Percentiles rank a stretch among this genome's conserved stretches.
Conservation (phyloP, 2,888 invertebrate genomes). For the Notodonta ziczac region DNA sequence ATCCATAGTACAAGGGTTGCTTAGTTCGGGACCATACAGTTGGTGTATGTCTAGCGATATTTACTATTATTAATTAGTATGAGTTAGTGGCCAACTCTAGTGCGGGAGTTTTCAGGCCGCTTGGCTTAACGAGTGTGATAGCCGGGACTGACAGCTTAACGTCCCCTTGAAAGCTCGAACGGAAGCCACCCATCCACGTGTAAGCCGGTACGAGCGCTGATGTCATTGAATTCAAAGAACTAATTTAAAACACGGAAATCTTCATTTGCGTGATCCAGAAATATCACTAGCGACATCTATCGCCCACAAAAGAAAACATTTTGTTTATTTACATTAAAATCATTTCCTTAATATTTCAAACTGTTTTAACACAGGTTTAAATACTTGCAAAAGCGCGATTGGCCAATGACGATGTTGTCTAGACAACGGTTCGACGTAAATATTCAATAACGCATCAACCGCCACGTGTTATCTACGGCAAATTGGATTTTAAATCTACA, state of each 20-base stretch:
- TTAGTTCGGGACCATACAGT: too few species aligned
- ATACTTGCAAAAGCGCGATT: background rate
- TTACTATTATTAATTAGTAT: too few species aligned
- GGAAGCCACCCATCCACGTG: too few species aligned
- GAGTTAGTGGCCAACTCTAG: too few species aligned
- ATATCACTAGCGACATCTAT: background rate
- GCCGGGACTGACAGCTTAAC: too few species aligned
- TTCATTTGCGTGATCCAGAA: background rate
- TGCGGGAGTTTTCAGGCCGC: too few species aligned
- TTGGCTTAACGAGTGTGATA: too few species aligned
- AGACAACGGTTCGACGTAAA: background rate
- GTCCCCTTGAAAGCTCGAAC: too few species aligned
- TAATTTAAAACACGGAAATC: background rate
- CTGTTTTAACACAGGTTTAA: background rate
- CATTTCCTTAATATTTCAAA: background rate
- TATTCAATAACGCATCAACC: background rate
- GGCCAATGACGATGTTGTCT: background rate
- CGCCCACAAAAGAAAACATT: background rate
- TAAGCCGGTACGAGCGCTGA: too few species aligned
- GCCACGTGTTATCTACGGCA: background rate
- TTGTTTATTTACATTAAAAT: constrained; percentile 3
- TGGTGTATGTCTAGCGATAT: too few species aligned
- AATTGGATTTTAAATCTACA: background rate
- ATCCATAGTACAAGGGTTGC: too few species aligned
- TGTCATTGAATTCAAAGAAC: background rate